phyloP scores from a whole-genome alignment of 1,140 invertebrate genomes.

The Pseudomyrmex flavicornis region DNA sequence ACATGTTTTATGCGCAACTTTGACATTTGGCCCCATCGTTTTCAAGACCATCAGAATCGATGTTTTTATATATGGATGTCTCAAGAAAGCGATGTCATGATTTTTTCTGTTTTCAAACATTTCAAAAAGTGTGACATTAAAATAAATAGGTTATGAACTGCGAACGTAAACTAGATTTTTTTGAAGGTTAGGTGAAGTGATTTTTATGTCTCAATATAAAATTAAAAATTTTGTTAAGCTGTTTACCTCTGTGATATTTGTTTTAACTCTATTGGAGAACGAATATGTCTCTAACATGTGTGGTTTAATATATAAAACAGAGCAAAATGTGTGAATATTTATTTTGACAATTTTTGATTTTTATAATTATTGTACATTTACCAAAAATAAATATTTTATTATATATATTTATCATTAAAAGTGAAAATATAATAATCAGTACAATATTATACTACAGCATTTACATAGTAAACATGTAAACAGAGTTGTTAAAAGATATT shows the following conservation, averaged over 20 bases:
- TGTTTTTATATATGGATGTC: background rate
- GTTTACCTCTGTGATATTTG: background rate
- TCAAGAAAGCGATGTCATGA: background rate
- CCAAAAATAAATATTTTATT: too few species aligned
- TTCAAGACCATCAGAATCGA: background rate
- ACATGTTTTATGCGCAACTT: conserved; percentile 1
- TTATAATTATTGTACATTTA: too few species aligned
- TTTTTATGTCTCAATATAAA: conserved; percentile 2
- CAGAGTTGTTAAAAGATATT: too few species aligned
- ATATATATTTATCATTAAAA: background rate
- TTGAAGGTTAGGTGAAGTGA: background rate
- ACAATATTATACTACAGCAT: background rate
- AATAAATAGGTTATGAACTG: conserved; percentile 56
- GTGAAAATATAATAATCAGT: background rate
- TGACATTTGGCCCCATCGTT: background rate
- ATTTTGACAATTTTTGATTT: too few species aligned
- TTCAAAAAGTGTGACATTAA: background rate
- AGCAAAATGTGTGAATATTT: too few species aligned
- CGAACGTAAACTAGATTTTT: background rate
- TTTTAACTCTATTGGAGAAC: too few species aligned
- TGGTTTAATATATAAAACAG: too few species aligned
- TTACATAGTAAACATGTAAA: background rate
- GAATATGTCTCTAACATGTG: too few species aligned
- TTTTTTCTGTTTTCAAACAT: background rate
- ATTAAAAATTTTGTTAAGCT: too few species aligned